phyloP scores from a whole-genome alignment of 2,797 vertebrate genomes.

The Linurgus olivaceus region DNA sequence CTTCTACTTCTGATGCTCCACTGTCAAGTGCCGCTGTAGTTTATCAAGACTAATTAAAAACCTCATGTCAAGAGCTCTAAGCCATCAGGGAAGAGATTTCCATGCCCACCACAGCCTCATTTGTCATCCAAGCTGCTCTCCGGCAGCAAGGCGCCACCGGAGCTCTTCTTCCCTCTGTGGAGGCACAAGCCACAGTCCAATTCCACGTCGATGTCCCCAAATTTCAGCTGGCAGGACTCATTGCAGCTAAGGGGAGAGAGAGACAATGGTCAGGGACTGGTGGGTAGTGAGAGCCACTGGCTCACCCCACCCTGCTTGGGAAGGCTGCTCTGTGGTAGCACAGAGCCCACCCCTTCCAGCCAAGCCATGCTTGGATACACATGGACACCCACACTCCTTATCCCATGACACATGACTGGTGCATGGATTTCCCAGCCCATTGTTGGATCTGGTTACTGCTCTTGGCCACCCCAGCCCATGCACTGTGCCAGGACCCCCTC shows the following conservation, averaged over 20 bases:
- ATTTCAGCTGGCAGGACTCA: conserved; percentile 42
- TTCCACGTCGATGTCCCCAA: conserved; percentile 30
- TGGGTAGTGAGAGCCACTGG: rapidly evolving
- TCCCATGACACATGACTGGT: rapidly evolving
- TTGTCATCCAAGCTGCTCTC: neutral
- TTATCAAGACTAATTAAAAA: neutral
- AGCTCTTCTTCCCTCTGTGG: neutral
- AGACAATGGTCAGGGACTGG: neutral
- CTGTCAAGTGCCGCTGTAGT: rapidly evolving
- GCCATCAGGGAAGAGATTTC: neutral
- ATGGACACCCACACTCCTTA: rapidly evolving
- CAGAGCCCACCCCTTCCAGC: neutral
- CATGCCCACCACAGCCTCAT: neutral
- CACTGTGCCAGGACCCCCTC: neutral
- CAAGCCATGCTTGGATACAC: rapidly evolving
- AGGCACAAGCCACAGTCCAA: conserved; percentile 49
- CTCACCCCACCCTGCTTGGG: neutral
- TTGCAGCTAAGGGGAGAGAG: conserved; percentile 36
- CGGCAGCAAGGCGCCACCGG: neutral
- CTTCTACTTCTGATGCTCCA: neutral
- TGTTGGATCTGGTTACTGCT: rapidly evolving
- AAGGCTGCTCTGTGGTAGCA: rapidly evolving
- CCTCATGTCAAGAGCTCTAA: neutral
- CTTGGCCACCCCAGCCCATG: neutral
- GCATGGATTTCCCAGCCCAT: neutral